A percentile compares a stretch with the other conserved stretches of the same genome.
These are phyloP conservation scores for Mirounga angustirostris DNA, from an alignment of 2,113 vertebrate genomes.

Conservation along the genomic window DNA sequence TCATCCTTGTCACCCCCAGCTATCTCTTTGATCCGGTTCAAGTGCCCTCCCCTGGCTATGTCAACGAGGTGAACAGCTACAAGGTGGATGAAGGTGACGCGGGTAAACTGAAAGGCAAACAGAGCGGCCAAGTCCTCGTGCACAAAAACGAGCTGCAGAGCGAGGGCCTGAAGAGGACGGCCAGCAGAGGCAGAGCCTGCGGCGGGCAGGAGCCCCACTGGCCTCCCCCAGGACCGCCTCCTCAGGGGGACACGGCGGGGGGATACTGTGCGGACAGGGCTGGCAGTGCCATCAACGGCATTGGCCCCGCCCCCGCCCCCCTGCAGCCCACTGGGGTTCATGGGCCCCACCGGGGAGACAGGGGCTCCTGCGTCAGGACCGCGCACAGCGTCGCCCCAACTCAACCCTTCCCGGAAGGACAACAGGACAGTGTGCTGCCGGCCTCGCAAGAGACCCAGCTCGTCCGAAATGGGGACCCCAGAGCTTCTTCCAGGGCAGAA, in stretches of 20 bases:
- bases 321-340: background rate
- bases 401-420: conserved; percentile 54
- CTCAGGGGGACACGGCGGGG: background rate
- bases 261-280: conserved; percentile 43
- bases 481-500: conserved; percentile 1
- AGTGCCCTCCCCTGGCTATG: conserved; percentile 78
- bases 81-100: conserved; percentile 78
- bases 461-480: background rate
- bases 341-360: background rate
- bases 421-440: background rate
- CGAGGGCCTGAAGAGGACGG: conserved; percentile 44
- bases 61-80: conserved; percentile 85
- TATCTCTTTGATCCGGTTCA: conserved; percentile 88
- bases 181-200: background rate
- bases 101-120: conserved; percentile 75
- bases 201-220: conserved; percentile 37
- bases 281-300: conserved; percentile 70
- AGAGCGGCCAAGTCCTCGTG: conserved; percentile 58
- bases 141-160: conserved; percentile 64
- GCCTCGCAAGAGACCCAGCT: background rate
- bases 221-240: background rate
- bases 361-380: background rate
- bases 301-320: conserved; percentile 47
- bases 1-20: conserved; percentile 72
- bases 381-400: background rate